Percentiles rank a stretch among this genome's conserved stretches.
Conservation (phyloP, 2,797 vertebrate species). For the Lagocephalus sceleratus region DNA sequence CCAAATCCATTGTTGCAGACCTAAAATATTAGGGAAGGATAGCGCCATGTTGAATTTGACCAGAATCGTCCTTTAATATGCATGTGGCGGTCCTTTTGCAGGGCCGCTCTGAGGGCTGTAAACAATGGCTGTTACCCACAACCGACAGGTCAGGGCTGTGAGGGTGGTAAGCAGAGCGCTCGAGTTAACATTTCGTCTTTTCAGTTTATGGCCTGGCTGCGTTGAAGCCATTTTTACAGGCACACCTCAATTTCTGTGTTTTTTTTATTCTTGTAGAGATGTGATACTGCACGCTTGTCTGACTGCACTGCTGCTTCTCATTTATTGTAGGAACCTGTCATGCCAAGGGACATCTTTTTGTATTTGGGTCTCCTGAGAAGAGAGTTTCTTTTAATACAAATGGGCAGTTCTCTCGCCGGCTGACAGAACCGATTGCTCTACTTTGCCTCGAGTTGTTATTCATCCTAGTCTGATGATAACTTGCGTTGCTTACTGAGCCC, state of each 20-base stretch:
- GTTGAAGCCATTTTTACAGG: not conserved
- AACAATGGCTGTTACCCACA: slow-evolving; percentile 28
- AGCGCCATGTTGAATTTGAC: too few relatives aligned
- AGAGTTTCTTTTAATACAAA: slow-evolving; percentile 66
- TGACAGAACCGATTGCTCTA: slow-evolving; percentile 71
- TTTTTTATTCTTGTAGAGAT: not conserved
- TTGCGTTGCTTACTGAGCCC: slow-evolving; percentile 51
- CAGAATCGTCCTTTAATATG: too few relatives aligned
- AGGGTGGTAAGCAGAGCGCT: slow-evolving; percentile 11
- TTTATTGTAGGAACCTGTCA: slow-evolving; percentile 35
- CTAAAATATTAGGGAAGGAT: too few relatives aligned
- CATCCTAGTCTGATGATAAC: slow-evolving; percentile 62
- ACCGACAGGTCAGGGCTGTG: slow-evolving; percentile 48
- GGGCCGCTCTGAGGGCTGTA: slow-evolving; percentile 39
- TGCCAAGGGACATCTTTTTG: slow-evolving; percentile 43
- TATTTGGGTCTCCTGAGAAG: slow-evolving; percentile 46
- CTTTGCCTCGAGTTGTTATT: slow-evolving; percentile 72
- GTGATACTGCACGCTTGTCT: slow-evolving; percentile 8
- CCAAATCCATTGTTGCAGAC: too few relatives aligned
- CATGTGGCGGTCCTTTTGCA: slow-evolving; percentile 27
- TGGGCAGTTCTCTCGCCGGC: slow-evolving; percentile 57
- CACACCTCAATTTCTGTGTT: not conserved
- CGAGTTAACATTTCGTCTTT: too few relatives aligned
- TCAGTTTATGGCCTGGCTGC: too few relatives aligned
- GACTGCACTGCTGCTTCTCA: slow-evolving; percentile 25